Evolutionary conservation across 2,888 invertebrate genomes (phyloP), one percentile per base, ranked within the genome.

Genomic region (Drosophila mercatorum): DNA sequence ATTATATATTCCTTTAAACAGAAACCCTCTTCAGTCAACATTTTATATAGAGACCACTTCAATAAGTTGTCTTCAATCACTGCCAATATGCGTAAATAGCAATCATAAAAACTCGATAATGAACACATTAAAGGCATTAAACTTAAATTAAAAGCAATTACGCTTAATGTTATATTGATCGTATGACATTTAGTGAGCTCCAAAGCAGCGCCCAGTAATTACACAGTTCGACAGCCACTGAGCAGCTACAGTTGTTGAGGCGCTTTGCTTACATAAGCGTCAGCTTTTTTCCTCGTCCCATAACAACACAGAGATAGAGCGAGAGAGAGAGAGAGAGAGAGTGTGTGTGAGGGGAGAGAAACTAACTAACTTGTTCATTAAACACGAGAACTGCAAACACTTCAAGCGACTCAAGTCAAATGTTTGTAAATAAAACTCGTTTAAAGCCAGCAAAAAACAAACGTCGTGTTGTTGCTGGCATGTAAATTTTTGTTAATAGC

Each of bases 361-460:
- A 74, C 44, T 52, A 82, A 82, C 70, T 73, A 83, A 84, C 86
- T 87, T 87, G 83, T 87, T 80, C 85, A 68, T 72, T 85, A 80
- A 85, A 76, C 83, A 80, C 80, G 85, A 85, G 88, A 85, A 88
- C 83, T 85, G 83, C 85, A 82, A 81, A 77, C 76, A 80, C 62
- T 72, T 65, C 59, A 62, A 68, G 55, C 58, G 60, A 61, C 63
- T 57, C 66, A 69, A 75, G 56, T 78, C 76, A 78, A 80, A 75
- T 79, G 81, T 85, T 85, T 88, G 80, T 86, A 88, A 85, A 88
- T 81, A 86, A 88, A 85, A 86, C 88, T 81, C 66, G 88, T 85
- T 84, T 83, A 75, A 69, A 69, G 71, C 46, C 55, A 74, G 74
- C 59, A 67, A 56, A 44, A 58, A 61, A 17, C 17, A 17, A 52